These are phyloP conservation scores for Dysmachus trigonus DNA, from an alignment of 2,888 invertebrate genomes.

Conservation along the genomic window DNA sequence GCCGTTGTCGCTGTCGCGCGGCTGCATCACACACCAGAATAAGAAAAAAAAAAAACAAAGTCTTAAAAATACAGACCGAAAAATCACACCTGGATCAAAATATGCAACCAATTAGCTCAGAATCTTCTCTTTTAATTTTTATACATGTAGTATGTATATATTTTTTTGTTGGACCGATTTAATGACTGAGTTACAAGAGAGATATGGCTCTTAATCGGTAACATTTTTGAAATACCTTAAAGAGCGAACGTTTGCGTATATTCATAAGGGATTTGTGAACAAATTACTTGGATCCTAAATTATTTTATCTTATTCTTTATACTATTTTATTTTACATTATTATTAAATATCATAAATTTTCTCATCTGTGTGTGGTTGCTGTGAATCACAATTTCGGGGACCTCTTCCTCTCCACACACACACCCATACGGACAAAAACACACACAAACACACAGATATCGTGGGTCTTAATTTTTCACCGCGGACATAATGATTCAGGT, in stretches of 20 bases:
- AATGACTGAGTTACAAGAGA: not conserved
- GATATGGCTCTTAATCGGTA: not conserved
- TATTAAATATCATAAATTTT: not conserved
- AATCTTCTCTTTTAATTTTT: not conserved
- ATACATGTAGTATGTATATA: no score
- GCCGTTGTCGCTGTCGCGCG: no score
- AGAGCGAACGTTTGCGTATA: not conserved
- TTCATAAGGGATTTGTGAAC: not conserved
- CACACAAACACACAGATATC: no score
- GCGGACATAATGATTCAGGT: not conserved
- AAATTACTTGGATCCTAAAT: not conserved
- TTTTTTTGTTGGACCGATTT: not conserved
- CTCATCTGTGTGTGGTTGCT: no score
- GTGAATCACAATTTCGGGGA: not conserved
- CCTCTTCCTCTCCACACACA: not conserved
- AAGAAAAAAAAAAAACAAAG: not conserved
- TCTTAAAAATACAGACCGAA: not conserved
- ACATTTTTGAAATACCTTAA: not conserved
- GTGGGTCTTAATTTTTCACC: not conserved
- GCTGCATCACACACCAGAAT: not conserved
- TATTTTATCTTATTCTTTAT: not conserved
- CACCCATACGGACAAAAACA: no score
- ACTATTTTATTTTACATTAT: not conserved
- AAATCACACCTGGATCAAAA: not conserved
- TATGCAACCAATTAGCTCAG: not conserved